These are phyloP conservation scores for Apocrypta bakeri DNA, from an alignment of 1,140 invertebrate species.

Conservation along the genomic window DNA sequence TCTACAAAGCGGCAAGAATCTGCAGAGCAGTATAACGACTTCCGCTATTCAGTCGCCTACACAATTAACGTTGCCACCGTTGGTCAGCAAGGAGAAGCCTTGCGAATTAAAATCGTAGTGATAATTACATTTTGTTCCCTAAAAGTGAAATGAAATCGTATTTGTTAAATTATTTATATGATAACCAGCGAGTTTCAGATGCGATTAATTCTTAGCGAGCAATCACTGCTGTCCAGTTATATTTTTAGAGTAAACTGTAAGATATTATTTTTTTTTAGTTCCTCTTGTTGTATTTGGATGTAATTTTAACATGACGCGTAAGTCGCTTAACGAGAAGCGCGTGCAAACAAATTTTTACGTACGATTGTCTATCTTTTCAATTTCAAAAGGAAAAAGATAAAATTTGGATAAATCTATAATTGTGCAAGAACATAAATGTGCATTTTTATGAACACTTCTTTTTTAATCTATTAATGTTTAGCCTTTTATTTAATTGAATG, in stretches of 20 bases:
- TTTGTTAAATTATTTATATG: conserved; percentile 44
- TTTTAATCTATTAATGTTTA: conserved; percentile 19
- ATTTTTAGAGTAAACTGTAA: conserved; percentile 18
- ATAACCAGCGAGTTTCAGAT: conserved; percentile 14
- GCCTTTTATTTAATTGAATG: neutral
- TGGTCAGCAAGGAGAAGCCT: conserved; percentile 65
- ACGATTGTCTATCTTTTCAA: neutral
- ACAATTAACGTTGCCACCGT: neutral
- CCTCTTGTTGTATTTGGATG: conserved; percentile 11
- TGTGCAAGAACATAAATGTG: neutral
- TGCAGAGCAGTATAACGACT: conserved; percentile 53
- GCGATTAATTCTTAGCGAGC: conserved; percentile 12
- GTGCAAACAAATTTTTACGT: neutral
- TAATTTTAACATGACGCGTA: neutral
- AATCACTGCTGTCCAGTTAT: neutral
- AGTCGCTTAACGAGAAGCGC: neutral
- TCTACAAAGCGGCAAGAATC: conserved; percentile 68
- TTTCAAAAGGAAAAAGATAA: neutral
- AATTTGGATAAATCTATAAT: conserved; percentile 10
- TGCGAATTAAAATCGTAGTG: conserved; percentile 66
- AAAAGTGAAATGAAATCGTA: neutral
- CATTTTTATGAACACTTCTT: conserved; percentile 22
- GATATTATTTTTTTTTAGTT: conserved; percentile 15
- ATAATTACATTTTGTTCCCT: conserved; percentile 25
- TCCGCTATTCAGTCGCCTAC: conserved; percentile 50